Evolutionary conservation across 2,797 vertebrate genomes (phyloP).

Genomic region (Argentina silus): DNA sequence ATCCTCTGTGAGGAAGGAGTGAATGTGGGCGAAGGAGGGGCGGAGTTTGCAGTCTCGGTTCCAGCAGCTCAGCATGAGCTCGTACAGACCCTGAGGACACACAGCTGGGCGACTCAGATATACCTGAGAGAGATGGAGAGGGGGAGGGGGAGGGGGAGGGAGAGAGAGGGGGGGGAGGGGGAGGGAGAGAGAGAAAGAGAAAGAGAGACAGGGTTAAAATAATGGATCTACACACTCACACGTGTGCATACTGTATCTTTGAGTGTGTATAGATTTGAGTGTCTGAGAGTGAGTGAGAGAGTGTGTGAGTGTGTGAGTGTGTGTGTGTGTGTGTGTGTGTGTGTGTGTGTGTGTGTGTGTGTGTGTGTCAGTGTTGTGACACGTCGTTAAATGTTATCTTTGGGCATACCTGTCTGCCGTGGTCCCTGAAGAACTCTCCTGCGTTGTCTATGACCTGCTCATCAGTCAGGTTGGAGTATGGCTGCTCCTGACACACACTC

Average conservation of each 20-base stretch:
- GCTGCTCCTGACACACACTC: conserved; percentile 93
- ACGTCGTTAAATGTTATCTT: too few relatives aligned
- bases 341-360: conserved; percentile 19
- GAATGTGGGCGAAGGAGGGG: conserved; percentile 86
- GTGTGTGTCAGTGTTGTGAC: background rate
- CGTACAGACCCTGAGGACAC: conserved; percentile 90
- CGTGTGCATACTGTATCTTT: background rate
- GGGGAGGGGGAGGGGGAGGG: background rate
- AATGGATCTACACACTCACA: background rate
- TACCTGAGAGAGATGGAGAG: conserved; percentile 71
- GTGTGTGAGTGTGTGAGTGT: background rate
- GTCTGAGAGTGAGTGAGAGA: too few relatives aligned
- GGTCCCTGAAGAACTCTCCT: conserved; percentile 93
- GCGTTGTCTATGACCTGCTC: conserved; percentile 96
- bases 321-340: conserved; percentile 14
- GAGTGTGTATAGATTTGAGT: too few relatives aligned
- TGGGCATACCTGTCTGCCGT: conserved; percentile 86
- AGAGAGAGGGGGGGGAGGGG: background rate
- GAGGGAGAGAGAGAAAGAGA: background rate
- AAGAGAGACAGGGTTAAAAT: background rate
- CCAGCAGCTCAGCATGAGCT: conserved; percentile 94
- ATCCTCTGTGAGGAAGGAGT: conserved; percentile 87
- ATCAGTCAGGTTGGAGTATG: conserved; percentile 89
- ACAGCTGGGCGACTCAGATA: conserved; percentile 85
- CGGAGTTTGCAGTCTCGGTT: conserved; percentile 91